Evolutionary conservation across 2,797 vertebrate genomes (phyloP), one percentile per base, ranked within the genome.

Genomic region (Anguilla obscura): DNA sequence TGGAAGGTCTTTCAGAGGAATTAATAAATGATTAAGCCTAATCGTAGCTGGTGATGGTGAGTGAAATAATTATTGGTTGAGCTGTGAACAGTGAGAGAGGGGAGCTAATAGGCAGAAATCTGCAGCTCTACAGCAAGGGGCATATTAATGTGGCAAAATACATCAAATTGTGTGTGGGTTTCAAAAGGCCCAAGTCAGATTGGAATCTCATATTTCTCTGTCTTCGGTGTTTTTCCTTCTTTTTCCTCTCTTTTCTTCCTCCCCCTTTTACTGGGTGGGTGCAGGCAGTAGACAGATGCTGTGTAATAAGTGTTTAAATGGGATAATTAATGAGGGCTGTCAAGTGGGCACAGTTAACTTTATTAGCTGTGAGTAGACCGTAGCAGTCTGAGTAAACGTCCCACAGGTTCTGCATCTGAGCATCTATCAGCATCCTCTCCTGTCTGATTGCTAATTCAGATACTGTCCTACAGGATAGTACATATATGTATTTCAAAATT

Each of bases 231-330:
- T 54, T 84, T 45, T 71, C 3, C n/a, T 79, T 69, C 4, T 52
- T 86, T 88, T 71, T 76, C 85, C 74, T 21, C 33, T 66, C 63
- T 88, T 60, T 88, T 91, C 87, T 18, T 58, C 66, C 85, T 27
- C 89, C 90, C 88, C 91, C 91, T 91, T 90, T 92, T 93, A 90
- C 90, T 92, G 18, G 30, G 80, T 71, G 88, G 86, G 83, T 91
- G 84, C 85, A 56, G 27, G 82, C 60, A 71, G 90, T 90, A 93
- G 93, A 95, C 95, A 95, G 94, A 93, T 94, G 94, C 93, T 93
- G 87, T 54, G 92, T 94, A 94, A 94, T 96, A 95, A 95, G 94
- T 95, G 94, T 93, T 95, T 95, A 95, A 96, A 96, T 94, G 93
- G 94, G 92, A 91, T 95, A 95, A 96, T 95, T 96, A 96, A 96